Evolutionary conservation across 1,140 invertebrate genomes (phyloP), one percentile per base, ranked within the genome.

Genomic region (Drosophila obscura): DNA sequence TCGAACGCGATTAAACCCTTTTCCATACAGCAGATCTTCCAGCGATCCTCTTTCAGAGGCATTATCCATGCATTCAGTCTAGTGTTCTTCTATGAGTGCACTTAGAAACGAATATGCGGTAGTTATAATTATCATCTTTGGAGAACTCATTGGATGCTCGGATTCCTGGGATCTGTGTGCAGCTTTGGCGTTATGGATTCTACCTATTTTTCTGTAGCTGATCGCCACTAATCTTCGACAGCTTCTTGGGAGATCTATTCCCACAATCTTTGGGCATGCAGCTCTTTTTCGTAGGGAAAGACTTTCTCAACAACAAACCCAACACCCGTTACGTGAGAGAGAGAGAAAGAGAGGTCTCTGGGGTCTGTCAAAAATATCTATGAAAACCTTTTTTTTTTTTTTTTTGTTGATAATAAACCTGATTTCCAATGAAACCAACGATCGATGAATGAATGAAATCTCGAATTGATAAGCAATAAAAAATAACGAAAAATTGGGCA

Each of bases 291-390:
- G 31, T 3, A 13, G 13, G 35, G 35, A 39, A 39, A 11, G 46
- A 74, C 82, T 85, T 85, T 85, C 78, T 61, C 81, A 60, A 73
- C 81, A 52, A 68, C n/a, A 15, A 66, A 13, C 16, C 50, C 11
- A n/a, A 41, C 48, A 43, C 45, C 65, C 61, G 77, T 81, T 87
- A 80, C 65, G 55, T 69, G 55, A 50, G 61, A 44, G n/a, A 53
- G 55, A 19, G n/a, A 57, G 13, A 24, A 6, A 45, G 39, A 44
- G 22, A 31, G 31, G 19, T 46, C 44, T 64, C 56, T 31, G 51
- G 46, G 19, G 26, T 46, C 49, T 61, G 59, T 65, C 73, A 75
- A 65, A 74, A 74, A 62, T 81, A 62, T 81, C 72, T 82, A 82
- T 82, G 73, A 82, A 82, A 82, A 69, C 56, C 64, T 57, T 61